Conservation (phyloP, 2,888 invertebrate genomes). For the Furcula furcula region DNA sequence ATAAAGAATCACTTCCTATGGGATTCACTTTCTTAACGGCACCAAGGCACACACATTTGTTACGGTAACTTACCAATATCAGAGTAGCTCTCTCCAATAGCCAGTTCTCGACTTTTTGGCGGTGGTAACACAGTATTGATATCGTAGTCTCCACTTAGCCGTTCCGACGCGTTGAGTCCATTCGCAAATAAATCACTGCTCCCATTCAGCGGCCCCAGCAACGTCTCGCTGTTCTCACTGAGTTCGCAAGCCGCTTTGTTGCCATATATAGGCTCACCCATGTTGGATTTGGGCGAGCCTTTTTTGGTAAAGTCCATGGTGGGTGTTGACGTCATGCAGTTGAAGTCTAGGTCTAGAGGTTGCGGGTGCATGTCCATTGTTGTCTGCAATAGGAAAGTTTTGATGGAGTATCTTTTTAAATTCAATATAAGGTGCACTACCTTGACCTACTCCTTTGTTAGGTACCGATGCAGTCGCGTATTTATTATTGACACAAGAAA, state of each 20-base stretch:
- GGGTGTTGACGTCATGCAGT: constrained; percentile 72
- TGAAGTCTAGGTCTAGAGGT: constrained; percentile 73
- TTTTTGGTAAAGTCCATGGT: constrained; percentile 72
- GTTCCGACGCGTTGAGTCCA: constrained; percentile 58
- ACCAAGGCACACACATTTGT: too few species aligned
- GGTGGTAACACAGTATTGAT: constrained; percentile 74
- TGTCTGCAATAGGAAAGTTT: too few species aligned
- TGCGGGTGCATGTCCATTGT: constrained; percentile 72
- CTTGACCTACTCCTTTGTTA: too few species aligned
- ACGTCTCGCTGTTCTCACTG: constrained; percentile 64
- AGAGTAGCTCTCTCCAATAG: constrained; percentile 78
- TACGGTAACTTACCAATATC: constrained; percentile 76
- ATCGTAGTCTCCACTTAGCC: constrained; percentile 75
- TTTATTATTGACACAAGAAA: too few species aligned
- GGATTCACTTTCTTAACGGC: too few species aligned
- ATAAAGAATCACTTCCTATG: too few species aligned
- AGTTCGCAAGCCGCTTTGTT: constrained; percentile 71
- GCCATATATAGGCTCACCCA: constrained; percentile 73
- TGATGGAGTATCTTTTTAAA: constrained; percentile 16
- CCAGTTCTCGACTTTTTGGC: constrained; percentile 74
- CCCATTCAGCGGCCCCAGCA: constrained; percentile 66
- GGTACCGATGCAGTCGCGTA: too few species aligned
- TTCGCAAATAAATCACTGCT: constrained; percentile 70
- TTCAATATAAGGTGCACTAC: too few species aligned
- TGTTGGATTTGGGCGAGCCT: constrained; percentile 66